phyloP scores from a whole-genome alignment of 2,797 vertebrate species.

The Aeoliscus strigatus region DNA sequence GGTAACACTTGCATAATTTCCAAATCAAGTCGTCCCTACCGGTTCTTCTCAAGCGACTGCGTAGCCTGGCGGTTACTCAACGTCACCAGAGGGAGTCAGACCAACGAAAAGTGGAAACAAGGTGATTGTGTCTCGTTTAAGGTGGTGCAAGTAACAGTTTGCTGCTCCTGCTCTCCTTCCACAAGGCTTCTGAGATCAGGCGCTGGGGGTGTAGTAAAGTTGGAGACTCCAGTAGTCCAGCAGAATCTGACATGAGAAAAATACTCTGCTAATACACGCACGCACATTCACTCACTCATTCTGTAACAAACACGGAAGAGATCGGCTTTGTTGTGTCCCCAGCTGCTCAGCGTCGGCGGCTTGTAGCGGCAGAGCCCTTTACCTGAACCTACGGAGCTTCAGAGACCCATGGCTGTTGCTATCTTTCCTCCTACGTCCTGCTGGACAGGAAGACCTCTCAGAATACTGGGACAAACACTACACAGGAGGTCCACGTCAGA shows the following conservation, averaged over 20 bases:
- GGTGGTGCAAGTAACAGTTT: constrained; percentile 74
- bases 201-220: constrained; percentile 60
- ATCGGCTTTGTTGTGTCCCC: constrained; percentile 47
- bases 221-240: constrained; percentile 74
- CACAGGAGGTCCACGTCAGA: constrained; percentile 38
- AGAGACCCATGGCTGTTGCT: constrained; percentile 47
- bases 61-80: constrained; percentile 29
- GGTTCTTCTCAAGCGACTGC: constrained; percentile 41
- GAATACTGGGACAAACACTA: constrained; percentile 79
- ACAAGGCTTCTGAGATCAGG: constrained; percentile 78
- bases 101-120: constrained; percentile 40
- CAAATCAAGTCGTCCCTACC: constrained; percentile 47
- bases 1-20: constrained; percentile 74
- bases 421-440: constrained; percentile 36
- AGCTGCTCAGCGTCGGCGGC: constrained; percentile 40
- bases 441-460: constrained; percentile 80
- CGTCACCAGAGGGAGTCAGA: constrained; percentile 21
- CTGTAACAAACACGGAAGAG: constrained; percentile 47
- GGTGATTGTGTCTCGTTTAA: constrained; percentile 58
- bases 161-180: constrained; percentile 71
- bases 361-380: constrained; percentile 68
- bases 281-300: constrained; percentile 42
- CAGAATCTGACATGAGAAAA: constrained; percentile 66
- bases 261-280: constrained; percentile 26
- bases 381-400: constrained; percentile 62